Percentiles rank a stretch among this genome's conserved stretches.
Evolutionary conservation across 2,113 vertebrate species (phyloP).

Genomic region (Cinclus cinclus): DNA sequence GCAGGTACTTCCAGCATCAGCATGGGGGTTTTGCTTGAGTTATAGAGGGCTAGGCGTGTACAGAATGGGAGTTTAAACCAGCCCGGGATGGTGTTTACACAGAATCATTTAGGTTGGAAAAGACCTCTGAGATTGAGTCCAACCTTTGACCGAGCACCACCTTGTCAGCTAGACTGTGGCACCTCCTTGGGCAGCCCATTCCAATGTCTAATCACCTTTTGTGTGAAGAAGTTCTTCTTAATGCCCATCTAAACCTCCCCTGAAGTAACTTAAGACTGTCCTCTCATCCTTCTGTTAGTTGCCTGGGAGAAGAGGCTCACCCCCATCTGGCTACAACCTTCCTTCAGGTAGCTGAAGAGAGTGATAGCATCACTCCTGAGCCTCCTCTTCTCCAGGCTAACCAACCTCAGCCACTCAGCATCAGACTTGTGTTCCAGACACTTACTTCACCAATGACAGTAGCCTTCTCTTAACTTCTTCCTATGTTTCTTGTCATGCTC

Average conservation of each 20-base stretch:
- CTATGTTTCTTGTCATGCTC: neutral
- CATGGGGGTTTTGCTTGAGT: neutral
- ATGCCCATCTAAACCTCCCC: neutral
- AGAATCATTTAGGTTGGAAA: neutral
- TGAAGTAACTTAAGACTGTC: neutral
- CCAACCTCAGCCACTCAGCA: neutral
- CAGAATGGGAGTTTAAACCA: neutral
- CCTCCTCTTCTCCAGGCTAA: neutral
- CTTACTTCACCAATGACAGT: neutral
- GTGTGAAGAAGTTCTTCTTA: neutral
- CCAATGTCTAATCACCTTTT: neutral
- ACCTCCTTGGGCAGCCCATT: neutral
- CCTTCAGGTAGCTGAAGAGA: neutral
- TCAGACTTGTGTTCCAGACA: no score
- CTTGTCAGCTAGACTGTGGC: neutral
- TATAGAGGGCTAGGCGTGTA: accelerated
- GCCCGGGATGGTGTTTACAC: neutral
- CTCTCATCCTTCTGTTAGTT: neutral
- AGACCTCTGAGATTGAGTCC: neutral
- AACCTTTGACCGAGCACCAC: neutral
- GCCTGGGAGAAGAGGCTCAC: neutral
- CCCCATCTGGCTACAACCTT: neutral
- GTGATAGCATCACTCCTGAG: neutral
- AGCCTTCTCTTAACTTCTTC: neutral
- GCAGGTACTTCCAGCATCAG: neutral